Evolutionary conservation across 1,140 invertebrate genomes (phyloP), one percentile per base, ranked within the genome.

Genomic region (Eumeta japonica): DNA sequence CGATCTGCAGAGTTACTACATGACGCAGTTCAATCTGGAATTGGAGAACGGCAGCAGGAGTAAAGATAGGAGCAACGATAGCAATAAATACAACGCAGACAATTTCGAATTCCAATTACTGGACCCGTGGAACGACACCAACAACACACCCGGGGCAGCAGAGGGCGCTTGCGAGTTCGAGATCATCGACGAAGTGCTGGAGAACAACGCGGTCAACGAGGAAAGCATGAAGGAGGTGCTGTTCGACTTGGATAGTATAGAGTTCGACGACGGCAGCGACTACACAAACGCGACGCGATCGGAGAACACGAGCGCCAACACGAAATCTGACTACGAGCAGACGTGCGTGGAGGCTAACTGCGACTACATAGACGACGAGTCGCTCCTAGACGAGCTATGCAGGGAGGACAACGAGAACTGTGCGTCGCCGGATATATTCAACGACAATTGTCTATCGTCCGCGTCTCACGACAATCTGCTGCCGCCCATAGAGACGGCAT

Each of bases 401-500:
- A 58, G 66, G 45, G 68, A 71, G 52, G 68, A 73, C 28, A 45
- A 50, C 17, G 66, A 73, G 37, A 54, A 56, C 13, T 47, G 53
- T 14, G 30, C 67, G 16, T 61, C 67, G 4, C 64, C 71, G 4
- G 68, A 73, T 39, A 52, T 46, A 11, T 73, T 68, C 16, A 62
- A 64, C 17, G 68, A 75, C 39, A 67, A 73, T 17, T 65, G 61
- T 40, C 48, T 66, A 28, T 52, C 55, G 29, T 39, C 53, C 14
- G 40, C 50, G 9, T 34, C 39, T 16, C 53, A 55, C 38, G 64
- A 75, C n/a, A 61, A 61, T 47, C 48, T 57, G 12, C 39, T 77
- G 20, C 75, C 75, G 2, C 66, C 75, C 0, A 65, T 77, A 34
- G 75, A 77, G 30, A 73, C 71, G n/a, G 74, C 62, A 4, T 76